A percentile compares a stretch with the other conserved stretches of the same genome.
These are phyloP conservation scores for Notocelia uddmanniana DNA, from an alignment of 2,888 invertebrate species.

Conservation along the genomic window DNA sequence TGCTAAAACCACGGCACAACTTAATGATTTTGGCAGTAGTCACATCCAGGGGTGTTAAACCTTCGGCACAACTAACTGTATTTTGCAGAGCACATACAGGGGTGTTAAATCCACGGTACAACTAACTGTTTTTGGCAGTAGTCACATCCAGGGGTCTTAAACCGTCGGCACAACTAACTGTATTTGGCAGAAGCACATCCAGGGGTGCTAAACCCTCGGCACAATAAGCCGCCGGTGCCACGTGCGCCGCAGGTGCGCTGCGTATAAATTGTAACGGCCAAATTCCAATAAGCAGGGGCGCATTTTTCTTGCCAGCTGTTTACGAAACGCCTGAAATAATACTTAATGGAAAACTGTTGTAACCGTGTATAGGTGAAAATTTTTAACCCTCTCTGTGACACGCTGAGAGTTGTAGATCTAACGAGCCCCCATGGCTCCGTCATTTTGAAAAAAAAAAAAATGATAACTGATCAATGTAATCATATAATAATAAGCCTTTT, in stretches of 20 bases:
- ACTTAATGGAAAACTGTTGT: neutral
- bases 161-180: neutral
- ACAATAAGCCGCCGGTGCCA: constrained; percentile 45
- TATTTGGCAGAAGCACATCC: constrained; percentile 10
- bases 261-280: constrained; percentile 45
- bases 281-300: constrained; percentile 45
- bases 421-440: no score
- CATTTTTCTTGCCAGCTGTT: constrained; percentile 40
- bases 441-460: no score
- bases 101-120: neutral
- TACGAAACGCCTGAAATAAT: constrained; percentile 11
- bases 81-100: constrained; percentile 5
- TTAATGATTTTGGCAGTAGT: neutral
- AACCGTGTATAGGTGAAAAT: no score
- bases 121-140: neutral
- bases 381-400: no score
- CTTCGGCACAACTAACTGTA: neutral
- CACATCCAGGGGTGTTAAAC: neutral
- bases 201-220: constrained; percentile 27
- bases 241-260: constrained; percentile 41
- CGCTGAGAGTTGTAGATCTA: no score
- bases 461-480: no score
- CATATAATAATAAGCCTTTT: no score
- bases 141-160: constrained; percentile 13
- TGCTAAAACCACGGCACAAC: no score